Conservation (phyloP, 2,113 vertebrate genomes). For the Columbina picui region DNA sequence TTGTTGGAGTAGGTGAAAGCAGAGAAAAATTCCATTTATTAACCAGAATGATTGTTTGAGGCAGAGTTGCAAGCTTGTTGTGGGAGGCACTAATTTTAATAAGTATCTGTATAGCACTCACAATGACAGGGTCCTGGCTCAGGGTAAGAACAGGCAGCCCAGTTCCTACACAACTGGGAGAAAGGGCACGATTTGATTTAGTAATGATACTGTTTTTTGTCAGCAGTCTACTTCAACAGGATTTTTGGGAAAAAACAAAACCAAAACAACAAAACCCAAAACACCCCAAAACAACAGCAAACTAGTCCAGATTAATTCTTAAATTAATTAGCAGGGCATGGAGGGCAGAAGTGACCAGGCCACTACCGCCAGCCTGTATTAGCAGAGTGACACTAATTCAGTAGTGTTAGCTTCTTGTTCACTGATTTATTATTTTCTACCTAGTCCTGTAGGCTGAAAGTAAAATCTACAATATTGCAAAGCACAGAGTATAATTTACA, state of each 20-base stretch:
- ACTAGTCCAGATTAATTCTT: background rate
- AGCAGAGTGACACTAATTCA: background rate
- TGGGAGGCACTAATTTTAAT: constrained; percentile 13
- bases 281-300: background rate
- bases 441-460: background rate
- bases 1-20: constrained; percentile 20
- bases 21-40: background rate
- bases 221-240: background rate
- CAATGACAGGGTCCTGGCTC: background rate
- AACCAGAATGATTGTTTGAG: background rate
- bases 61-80: background rate
- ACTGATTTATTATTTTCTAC: background rate
- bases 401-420: background rate
- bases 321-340: background rate
- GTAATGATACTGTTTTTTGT: background rate
- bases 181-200: background rate
- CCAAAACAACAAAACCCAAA: background rate
- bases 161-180: background rate
- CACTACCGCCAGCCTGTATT: background rate
- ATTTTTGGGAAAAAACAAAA: background rate
- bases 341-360: background rate
- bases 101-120: background rate
- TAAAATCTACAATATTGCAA: background rate
- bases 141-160: background rate
- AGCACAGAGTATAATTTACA: background rate